Evolutionary conservation across 2,888 invertebrate species (phyloP), one percentile per base, ranked within the genome.

Genomic region (Meiosimyza platycephala): DNA sequence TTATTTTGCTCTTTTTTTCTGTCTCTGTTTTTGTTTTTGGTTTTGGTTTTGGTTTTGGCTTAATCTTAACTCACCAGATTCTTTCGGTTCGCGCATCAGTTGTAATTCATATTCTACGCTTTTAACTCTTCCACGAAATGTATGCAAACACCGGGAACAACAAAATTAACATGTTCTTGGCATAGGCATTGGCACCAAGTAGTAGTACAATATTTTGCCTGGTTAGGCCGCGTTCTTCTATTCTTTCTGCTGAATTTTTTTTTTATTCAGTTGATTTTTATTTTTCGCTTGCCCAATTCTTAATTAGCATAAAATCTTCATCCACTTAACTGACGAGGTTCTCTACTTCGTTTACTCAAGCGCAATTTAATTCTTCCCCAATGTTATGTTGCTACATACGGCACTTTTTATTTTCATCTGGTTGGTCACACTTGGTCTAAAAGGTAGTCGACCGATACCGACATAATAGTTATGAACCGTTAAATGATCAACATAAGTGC

Each of bases 361-460:
- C 59, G 50, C 51, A 33, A 48, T 59, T 57, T 59, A 47, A 57
- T 48, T 68, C 55, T 28, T 40, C 40, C 40, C n/a, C 22, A 18
- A 12, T 22, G 50, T 28, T 28, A 4, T 28, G 33, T 28, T 60
- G 12, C 33, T 22, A 4, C 33, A n/a, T 57, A n/a, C 57, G 22
- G 28, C 47, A 57, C 16, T 40, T 16, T 40, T 51, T 65, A 22
- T 67, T 52, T 66, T 54, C 48, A 33, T 48, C 22, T 50, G 48
- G 64, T 28, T 28, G 51, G 69, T 60, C 59, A 50, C 40, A 59
- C 59, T 51, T 48, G 48, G 59, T 48, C 60, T 54, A 47, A 62
- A 64, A 74, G 74, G 74, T 74, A 67, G 65, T 74, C 72, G 74
- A 74, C 74, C 74, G 74, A 74, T 72, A 72, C 64, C 64, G 51